Conservation (phyloP, 2,888 invertebrate species). For the Hymenopus coronatus region DNA sequence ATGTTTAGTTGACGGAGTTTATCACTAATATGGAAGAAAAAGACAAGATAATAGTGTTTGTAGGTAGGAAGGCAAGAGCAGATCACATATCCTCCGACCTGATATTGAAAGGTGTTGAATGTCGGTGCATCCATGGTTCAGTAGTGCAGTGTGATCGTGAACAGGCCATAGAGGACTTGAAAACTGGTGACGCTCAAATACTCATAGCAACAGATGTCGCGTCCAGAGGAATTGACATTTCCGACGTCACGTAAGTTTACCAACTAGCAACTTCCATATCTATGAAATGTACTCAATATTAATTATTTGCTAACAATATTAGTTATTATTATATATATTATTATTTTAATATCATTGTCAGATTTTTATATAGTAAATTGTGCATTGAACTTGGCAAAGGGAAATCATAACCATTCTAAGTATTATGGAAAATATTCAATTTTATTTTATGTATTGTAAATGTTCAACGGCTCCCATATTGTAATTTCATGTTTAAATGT, state of each 20-base stretch:
- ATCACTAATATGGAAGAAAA: slow-evolving; percentile 63
- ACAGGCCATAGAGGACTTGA: slow-evolving; percentile 80
- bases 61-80: slow-evolving; percentile 80
- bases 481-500: too few species aligned
- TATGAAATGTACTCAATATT: too few species aligned
- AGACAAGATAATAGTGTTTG: slow-evolving; percentile 89
- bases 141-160: slow-evolving; percentile 74
- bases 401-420: too few species aligned
- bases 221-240: slow-evolving; percentile 89
- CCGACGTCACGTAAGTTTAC: slow-evolving; percentile 69
- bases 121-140: slow-evolving; percentile 86
- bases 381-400: too few species aligned
- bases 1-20: slow-evolving; percentile 63
- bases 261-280: too few species aligned
- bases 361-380: too few species aligned
- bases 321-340: too few species aligned
- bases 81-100: slow-evolving; percentile 81
- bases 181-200: slow-evolving; percentile 73
- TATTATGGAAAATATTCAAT: too few species aligned
- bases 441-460: too few species aligned
- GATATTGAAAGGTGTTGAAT: slow-evolving; percentile 62
- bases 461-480: too few species aligned
- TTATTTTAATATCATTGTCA: too few species aligned
- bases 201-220: slow-evolving; percentile 94
- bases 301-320: too few species aligned